A percentile compares a stretch with the other conserved stretches of the same genome.
Evolutionary conservation across 2,113 vertebrate species (phyloP).

Genomic region (Antidorcas marsupialis): DNA sequence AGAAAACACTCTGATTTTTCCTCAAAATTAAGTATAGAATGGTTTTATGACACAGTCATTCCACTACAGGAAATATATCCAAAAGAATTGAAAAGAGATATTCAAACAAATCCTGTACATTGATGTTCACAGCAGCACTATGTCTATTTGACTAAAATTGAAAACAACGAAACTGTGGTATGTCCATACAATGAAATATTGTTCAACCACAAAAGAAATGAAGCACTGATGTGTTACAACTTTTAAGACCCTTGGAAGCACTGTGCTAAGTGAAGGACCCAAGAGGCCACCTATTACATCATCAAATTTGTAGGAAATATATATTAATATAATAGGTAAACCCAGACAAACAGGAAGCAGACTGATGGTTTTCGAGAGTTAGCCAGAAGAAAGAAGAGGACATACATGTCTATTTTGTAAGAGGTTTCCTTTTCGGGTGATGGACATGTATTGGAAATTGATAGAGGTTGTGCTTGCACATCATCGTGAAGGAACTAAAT

Average conservation of each 20-base stretch:
- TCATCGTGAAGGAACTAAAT: neutral
- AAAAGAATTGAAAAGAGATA: neutral
- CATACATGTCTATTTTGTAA: too few species aligned
- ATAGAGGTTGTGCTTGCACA: neutral
- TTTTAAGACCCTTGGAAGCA: neutral
- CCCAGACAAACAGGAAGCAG: neutral
- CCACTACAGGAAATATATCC: neutral
- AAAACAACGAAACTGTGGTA: neutral
- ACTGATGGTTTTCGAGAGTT: neutral
- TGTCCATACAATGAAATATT: neutral
- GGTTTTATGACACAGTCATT: neutral
- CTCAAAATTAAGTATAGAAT: neutral
- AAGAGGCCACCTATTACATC: neutral
- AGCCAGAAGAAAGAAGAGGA: neutral
- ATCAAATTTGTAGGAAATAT: neutral
- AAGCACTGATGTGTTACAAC: neutral
- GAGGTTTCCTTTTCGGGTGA: neutral
- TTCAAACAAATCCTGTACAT: neutral
- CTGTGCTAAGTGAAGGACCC: neutral
- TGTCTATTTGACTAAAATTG: neutral
- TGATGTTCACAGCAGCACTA: neutral
- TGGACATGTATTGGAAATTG: neutral
- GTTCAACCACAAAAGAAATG: neutral
- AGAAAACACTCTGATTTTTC: neutral
- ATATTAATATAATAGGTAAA: neutral